Conservation (phyloP, 2,113 vertebrate genomes). For the Rostratula benghalensis region DNA sequence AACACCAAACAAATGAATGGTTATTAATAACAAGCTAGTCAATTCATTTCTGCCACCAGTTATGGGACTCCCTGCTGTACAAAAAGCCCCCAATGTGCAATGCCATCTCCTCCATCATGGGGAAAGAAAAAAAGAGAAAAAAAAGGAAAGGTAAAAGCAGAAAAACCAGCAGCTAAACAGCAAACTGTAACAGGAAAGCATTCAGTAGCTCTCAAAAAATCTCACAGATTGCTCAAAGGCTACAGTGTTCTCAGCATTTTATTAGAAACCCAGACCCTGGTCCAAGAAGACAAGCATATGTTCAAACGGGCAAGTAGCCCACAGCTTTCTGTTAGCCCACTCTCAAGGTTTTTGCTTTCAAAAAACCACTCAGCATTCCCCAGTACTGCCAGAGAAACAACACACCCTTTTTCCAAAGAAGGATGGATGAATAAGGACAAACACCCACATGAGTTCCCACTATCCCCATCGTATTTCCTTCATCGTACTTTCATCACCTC, state of each 20-base stretch:
- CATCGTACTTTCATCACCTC: neutral
- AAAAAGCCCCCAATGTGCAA: neutral
- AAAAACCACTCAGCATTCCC: neutral
- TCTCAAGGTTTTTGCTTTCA: neutral
- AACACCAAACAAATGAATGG: neutral
- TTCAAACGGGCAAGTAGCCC: neutral
- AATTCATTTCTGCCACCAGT: neutral
- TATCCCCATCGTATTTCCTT: neutral
- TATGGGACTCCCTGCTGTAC: neutral
- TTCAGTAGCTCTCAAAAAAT: neutral
- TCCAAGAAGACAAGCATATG: neutral
- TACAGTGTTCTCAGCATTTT: neutral
- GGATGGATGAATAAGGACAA: neutral
- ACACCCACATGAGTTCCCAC: neutral
- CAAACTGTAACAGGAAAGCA: neutral
- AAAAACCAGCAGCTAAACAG: neutral
- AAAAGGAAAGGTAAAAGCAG: neutral
- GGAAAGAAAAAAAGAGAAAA: neutral
- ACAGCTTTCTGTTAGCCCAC: neutral
- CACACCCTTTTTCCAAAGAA: neutral
- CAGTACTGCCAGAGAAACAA: neutral
- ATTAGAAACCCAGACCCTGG: neutral
- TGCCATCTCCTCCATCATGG: accelerated
- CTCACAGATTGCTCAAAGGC: neutral
- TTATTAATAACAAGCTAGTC: neutral